A percentile compares a stretch with the other conserved stretches of the same genome.
Evolutionary conservation across 2,113 vertebrate species (phyloP).

Genomic region (Pyxicephalus adspersus): DNA sequence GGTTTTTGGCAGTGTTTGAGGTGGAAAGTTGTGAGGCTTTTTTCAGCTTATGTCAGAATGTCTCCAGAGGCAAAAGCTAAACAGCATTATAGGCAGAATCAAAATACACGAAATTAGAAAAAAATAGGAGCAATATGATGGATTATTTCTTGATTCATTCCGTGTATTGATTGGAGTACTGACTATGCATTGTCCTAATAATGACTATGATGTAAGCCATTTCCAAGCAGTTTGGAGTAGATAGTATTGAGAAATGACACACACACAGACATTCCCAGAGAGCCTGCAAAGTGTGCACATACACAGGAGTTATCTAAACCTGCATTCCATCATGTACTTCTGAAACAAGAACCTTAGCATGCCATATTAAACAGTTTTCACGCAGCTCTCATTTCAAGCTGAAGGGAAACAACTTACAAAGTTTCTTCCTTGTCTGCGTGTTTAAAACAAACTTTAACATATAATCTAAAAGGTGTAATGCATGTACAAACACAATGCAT

Average conservation of each 20-base stretch:
- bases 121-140: background rate
- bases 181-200: background rate
- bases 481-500: background rate
- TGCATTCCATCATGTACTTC: slow-evolving; percentile 47
- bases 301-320: slow-evolving; percentile 30
- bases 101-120: background rate
- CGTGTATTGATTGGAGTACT: slow-evolving; percentile 4
- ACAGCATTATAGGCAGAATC: slow-evolving; percentile 8
- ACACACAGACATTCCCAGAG: slow-evolving; percentile 31
- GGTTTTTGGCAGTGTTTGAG: slow-evolving; percentile 51
- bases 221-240: background rate
- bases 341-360: slow-evolving; percentile 42
- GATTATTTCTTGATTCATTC: background rate
- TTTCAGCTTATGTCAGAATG: slow-evolving; percentile 50
- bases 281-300: slow-evolving; percentile 29
- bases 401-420: slow-evolving; percentile 3
- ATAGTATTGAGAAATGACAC: background rate
- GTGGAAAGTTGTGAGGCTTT: slow-evolving; percentile 55
- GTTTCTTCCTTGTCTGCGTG: background rate
- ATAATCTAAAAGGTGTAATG: background rate
- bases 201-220: background rate
- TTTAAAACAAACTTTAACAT: background rate
- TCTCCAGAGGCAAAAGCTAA: slow-evolving; percentile 40
- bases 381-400: slow-evolving; percentile 20
- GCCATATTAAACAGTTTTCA: slow-evolving; percentile 40